A percentile compares a stretch with the other conserved stretches of the same genome.
Conservation (phyloP, 1,140 invertebrate species). For the Drosophila tani region DNA sequence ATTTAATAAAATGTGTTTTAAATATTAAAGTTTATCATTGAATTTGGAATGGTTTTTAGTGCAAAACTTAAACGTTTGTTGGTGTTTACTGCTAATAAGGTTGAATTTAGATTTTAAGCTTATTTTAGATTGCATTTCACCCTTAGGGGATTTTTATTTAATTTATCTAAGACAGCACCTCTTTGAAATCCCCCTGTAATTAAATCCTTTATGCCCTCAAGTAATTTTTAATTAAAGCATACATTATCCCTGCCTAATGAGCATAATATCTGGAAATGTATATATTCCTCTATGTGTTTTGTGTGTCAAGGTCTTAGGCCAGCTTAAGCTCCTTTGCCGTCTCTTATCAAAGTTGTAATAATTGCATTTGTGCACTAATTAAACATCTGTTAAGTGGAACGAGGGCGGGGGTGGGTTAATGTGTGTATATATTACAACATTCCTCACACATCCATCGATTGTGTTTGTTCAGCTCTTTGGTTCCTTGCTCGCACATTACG, state of each 20-base stretch:
- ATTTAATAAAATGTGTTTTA: background rate
- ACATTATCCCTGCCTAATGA: background rate
- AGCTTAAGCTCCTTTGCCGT: slow-evolving; percentile 12
- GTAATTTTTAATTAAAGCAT: slow-evolving; percentile 20
- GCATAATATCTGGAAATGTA: background rate
- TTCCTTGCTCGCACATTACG: slow-evolving; percentile 50
- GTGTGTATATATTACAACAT: slow-evolving; percentile 6
- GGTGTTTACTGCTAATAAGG: no score
- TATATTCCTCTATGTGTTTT: slow-evolving; percentile 4
- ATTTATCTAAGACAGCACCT: background rate
- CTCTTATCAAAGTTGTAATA: slow-evolving; percentile 47
- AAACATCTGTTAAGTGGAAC: slow-evolving; percentile 69
- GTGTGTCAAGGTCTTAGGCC: slow-evolving; percentile 5
- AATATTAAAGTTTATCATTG: no score
- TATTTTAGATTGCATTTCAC: background rate
- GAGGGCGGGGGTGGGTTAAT: slow-evolving; percentile 19
- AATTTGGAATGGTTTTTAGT: background rate
- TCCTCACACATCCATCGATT: slow-evolving; percentile 1
- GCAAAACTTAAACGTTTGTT: background rate
- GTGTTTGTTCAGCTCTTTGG: slow-evolving; percentile 43
- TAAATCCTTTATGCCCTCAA: background rate
- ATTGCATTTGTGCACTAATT: slow-evolving; percentile 63
- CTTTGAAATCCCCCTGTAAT: background rate
- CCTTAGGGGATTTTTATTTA: background rate
- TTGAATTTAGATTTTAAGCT: background rate